phyloP scores from a whole-genome alignment of 2,888 invertebrate genomes.

The Aphrophora alni region DNA sequence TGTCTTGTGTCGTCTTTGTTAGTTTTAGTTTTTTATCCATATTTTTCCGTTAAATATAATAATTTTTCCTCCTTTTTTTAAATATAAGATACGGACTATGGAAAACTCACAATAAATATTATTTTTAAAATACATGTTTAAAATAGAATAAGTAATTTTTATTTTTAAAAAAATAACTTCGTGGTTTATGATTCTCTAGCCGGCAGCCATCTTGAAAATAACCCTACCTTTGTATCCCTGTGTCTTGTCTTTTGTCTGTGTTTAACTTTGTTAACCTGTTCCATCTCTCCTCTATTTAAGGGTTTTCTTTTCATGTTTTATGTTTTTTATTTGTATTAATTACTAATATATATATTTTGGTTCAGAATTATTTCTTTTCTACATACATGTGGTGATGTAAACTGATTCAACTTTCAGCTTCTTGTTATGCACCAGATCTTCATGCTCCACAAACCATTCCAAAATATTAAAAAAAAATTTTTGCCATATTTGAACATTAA shows the following conservation, averaged over 20 bases:
- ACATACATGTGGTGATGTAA: background rate
- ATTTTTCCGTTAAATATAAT: slow-evolving; percentile 30
- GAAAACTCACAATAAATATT: background rate
- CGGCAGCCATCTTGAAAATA: slow-evolving; percentile 49
- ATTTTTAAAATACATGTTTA: slow-evolving; percentile 17
- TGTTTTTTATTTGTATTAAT: slow-evolving; percentile 16
- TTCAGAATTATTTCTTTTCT: background rate
- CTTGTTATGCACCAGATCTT: background rate
- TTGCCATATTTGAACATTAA: no score
- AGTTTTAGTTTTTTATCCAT: slow-evolving; percentile 38
- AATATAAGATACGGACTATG: background rate
- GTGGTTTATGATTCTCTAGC: background rate
- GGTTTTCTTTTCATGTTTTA: slow-evolving; percentile 6
- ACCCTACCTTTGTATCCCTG: slow-evolving; percentile 41
- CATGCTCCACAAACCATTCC: no score
- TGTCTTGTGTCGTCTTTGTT: slow-evolving; percentile 41
- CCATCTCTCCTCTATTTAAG: slow-evolving; percentile 19
- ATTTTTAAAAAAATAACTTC: slow-evolving; percentile 2
- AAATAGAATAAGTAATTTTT: background rate
- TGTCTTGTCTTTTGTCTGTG: slow-evolving; percentile 42
- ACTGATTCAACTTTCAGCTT: background rate
- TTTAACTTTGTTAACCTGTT: slow-evolving; percentile 37
- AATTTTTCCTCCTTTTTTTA: background rate
- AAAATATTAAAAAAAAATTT: no score
- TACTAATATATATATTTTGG: background rate